phyloP scores from a whole-genome alignment of 2,113 vertebrate species.

The Cephalopholis sonnerati region DNA sequence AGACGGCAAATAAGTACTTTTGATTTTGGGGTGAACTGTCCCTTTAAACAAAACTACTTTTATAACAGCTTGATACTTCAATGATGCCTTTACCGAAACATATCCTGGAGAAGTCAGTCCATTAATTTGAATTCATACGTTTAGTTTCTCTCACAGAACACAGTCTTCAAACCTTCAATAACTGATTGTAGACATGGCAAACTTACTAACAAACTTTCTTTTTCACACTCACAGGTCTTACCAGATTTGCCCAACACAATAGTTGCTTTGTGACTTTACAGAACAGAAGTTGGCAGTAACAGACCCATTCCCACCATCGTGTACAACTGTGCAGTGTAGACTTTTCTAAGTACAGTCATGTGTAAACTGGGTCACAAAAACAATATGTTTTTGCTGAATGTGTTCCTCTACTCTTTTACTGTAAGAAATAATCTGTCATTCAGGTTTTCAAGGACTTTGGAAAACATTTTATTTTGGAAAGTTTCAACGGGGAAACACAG shows the following conservation, averaged over 20 bases:
- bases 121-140: neutral
- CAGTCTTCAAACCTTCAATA: neutral
- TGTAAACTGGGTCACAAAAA: constrained; percentile 1
- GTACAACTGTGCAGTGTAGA: neutral
- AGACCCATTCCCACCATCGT: neutral
- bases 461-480: neutral
- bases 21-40: too few species aligned
- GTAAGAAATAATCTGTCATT: neutral
- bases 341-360: constrained; percentile 1
- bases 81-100: neutral
- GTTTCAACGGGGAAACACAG: neutral
- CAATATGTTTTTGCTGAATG: constrained; percentile 5
- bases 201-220: neutral
- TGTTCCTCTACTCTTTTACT: neutral
- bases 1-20: too few species aligned
- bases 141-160: neutral
- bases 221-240: neutral
- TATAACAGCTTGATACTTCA: neutral
- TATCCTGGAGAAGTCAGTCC: neutral
- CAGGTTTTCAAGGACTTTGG: neutral
- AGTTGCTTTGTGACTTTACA: neutral
- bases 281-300: neutral
- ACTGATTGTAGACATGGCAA: neutral
- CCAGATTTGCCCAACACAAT: neutral
- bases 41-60: neutral